These are phyloP conservation scores for Argentina silus DNA, from an alignment of 2,797 vertebrate species.

Conservation along the genomic window DNA sequence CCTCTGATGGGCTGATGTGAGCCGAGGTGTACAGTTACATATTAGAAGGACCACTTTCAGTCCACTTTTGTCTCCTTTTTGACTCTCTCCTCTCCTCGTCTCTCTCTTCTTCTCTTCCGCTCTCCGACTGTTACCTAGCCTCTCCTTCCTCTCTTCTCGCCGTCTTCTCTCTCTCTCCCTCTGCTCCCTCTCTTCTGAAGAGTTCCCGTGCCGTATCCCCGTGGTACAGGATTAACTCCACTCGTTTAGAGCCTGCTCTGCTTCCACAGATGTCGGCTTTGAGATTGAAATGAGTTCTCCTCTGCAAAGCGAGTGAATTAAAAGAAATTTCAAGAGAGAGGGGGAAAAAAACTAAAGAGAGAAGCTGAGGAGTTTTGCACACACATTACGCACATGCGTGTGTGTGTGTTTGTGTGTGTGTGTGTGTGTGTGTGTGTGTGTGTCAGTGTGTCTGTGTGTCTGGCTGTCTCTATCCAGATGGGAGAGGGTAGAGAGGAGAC, in stretches of 20 bases:
- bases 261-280: slow-evolving; percentile 82
- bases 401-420: slow-evolving; percentile 28
- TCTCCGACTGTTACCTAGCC: slow-evolving; percentile 18
- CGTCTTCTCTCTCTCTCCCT: slow-evolving; percentile 35
- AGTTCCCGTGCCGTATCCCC: slow-evolving; percentile 66
- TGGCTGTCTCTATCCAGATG: not conserved
- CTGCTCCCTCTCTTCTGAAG: slow-evolving; percentile 50
- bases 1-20: not conserved
- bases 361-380: slow-evolving; percentile 61
- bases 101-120: slow-evolving; percentile 40
- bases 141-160: slow-evolving; percentile 13
- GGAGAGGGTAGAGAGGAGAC: not conserved
- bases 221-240: slow-evolving; percentile 74
- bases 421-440: slow-evolving; percentile 16
- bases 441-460: slow-evolving; percentile 13
- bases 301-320: slow-evolving; percentile 71
- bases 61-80: slow-evolving; percentile 16
- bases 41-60: not conserved
- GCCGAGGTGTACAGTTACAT: not conserved
- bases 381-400: slow-evolving; percentile 27
- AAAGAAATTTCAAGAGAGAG: slow-evolving; percentile 68
- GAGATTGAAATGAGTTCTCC: slow-evolving; percentile 81
- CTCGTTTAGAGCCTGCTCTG: slow-evolving; percentile 70
- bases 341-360: slow-evolving; percentile 60
- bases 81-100: slow-evolving; percentile 43